Percentiles rank a stretch among this genome's conserved stretches.
phyloP scores from a whole-genome alignment of 1,140 invertebrate species.

The Cotesia chilonis region DNA sequence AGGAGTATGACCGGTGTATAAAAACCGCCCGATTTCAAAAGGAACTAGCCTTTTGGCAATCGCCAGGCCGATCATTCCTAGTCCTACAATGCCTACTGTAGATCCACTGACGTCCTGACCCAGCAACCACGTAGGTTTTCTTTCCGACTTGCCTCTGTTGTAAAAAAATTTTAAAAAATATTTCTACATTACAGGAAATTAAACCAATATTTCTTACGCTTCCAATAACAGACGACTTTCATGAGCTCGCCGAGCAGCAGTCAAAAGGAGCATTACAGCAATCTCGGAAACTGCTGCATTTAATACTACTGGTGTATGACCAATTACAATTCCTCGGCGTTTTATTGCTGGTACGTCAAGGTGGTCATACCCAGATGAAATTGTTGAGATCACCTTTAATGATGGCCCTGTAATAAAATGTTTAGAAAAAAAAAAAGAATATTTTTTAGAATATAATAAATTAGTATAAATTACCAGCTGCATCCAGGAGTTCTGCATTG shows the following conservation, averaged over 20 bases:
- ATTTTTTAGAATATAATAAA: neutral
- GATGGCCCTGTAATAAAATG: constrained; percentile 63
- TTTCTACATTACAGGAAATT: neutral
- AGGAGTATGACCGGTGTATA: constrained; percentile 75
- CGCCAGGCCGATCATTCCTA: constrained; percentile 80
- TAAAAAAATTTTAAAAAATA: constrained; percentile 34
- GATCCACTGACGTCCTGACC: constrained; percentile 75
- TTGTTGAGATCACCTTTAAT: constrained; percentile 75
- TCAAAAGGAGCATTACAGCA: constrained; percentile 78
- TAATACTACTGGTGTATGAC: constrained; percentile 83
- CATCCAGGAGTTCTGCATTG: constrained; percentile 53
- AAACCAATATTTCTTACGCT: constrained; percentile 63
- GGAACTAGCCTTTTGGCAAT: constrained; percentile 74
- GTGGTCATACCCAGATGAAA: constrained; percentile 83
- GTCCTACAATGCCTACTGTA: constrained; percentile 82
- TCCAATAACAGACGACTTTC: constrained; percentile 75
- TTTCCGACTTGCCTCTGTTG: constrained; percentile 70
- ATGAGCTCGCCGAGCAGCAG: constrained; percentile 77
- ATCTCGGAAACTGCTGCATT: constrained; percentile 86
- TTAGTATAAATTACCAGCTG: constrained; percentile 47
- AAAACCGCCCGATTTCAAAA: constrained; percentile 74
- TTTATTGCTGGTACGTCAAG: constrained; percentile 74
- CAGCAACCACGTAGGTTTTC: constrained; percentile 72
- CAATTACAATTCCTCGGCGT: constrained; percentile 73
- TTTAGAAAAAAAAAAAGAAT: neutral